A percentile compares a stretch with the other conserved stretches of the same genome.
phyloP scores from a whole-genome alignment of 2,797 vertebrate species.

The Sebastolobus alascanus region DNA sequence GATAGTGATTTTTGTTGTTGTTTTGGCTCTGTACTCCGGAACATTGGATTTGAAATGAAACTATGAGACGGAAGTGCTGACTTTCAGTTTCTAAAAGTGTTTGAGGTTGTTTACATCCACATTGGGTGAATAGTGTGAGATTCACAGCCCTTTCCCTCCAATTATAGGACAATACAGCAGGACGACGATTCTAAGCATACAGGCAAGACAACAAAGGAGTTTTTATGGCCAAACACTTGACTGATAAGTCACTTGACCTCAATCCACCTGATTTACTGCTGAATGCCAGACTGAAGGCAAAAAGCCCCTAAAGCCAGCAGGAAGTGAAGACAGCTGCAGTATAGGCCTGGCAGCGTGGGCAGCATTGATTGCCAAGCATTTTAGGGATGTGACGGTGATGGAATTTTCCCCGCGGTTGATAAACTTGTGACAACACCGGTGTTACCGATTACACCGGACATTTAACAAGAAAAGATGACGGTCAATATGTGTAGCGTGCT shows the following conservation, averaged over 20 bases:
- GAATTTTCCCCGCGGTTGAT: too few species aligned
- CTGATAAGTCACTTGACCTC: background rate
- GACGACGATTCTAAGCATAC: background rate
- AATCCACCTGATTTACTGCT: background rate
- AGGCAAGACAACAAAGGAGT: background rate
- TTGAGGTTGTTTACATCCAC: slow-evolving; percentile 20
- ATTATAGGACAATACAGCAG: background rate
- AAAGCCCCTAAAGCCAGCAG: background rate
- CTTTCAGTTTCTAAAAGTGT: slow-evolving; percentile 3
- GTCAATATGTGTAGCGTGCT: too few species aligned
- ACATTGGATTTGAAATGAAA: slow-evolving; percentile 34
- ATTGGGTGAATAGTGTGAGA: background rate
- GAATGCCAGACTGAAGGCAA: slow-evolving; percentile 2
- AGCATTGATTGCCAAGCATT: background rate
- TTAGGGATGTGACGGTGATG: too few species aligned
- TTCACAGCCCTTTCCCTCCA: background rate
- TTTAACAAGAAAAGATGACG: too few species aligned
- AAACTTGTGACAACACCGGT: too few species aligned
- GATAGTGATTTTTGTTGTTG: slow-evolving; percentile 16
- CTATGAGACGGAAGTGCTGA: slow-evolving; percentile 22
- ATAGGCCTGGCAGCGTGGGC: background rate
- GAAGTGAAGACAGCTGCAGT: background rate
- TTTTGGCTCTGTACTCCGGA: slow-evolving; percentile 18
- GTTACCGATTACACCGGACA: too few species aligned
- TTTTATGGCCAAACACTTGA: background rate